Percentiles rank a stretch among this genome's conserved stretches.
Evolutionary conservation across 2,888 invertebrate genomes (phyloP).

Genomic region (Trisateles emortualis): DNA sequence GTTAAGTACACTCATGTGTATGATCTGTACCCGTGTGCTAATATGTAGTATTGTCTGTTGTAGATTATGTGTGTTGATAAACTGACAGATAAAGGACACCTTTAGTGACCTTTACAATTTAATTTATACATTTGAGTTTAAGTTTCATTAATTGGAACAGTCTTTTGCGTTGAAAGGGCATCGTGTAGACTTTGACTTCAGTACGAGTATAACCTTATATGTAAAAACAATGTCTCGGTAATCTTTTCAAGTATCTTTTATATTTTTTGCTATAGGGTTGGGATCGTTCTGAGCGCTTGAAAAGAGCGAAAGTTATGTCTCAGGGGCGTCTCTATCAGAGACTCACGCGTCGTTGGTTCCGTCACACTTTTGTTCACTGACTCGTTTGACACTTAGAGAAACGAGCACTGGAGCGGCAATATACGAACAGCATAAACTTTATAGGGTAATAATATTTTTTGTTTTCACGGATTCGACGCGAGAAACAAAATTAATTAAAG

Average conservation of each 20-base stretch:
- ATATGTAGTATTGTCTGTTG: no score
- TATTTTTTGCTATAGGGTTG: conserved; percentile 21
- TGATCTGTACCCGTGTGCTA: no score
- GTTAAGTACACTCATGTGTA: no score
- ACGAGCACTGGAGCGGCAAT: conserved; percentile 40
- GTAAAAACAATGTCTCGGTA: conserved; percentile 22
- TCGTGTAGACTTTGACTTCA: conserved; percentile 26
- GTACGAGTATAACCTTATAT: conserved; percentile 21
- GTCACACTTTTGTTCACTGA: conserved; percentile 60
- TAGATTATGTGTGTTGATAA: not conserved
- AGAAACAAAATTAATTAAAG: conserved; percentile 28
- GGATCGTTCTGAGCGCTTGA: conserved; percentile 37
- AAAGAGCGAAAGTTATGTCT: conserved; percentile 42
- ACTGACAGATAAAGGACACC: conserved; percentile 9
- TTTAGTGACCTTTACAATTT: conserved; percentile 34
- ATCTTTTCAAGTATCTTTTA: conserved; percentile 30
- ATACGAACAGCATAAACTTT: conserved; percentile 53
- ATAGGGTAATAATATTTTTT: conserved; percentile 43
- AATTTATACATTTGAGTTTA: conserved; percentile 35
- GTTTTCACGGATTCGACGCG: conserved; percentile 23
- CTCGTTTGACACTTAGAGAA: conserved; percentile 53
- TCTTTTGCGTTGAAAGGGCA: conserved; percentile 44
- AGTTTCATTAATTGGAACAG: conserved; percentile 34
- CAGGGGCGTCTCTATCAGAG: conserved; percentile 59
- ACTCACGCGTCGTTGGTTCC: conserved; percentile 69